Conservation (phyloP, 2,888 invertebrate genomes). For the Agrypnus murinus region DNA sequence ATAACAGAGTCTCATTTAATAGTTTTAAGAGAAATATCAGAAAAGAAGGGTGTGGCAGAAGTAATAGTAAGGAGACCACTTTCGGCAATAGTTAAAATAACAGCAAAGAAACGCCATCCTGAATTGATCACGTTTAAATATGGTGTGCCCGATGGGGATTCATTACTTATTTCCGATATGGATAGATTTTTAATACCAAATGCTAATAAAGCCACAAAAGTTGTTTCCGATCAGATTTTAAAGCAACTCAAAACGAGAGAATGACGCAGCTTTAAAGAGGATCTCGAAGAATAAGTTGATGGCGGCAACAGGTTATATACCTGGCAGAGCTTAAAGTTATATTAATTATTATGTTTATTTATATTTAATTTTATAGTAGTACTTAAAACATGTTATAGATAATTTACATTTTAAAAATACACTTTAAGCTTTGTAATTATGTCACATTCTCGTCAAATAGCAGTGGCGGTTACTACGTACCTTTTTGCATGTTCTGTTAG, state of each 20-base stretch:
- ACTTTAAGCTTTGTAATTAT: slow-evolving; percentile 20
- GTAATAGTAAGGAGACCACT: slow-evolving; percentile 91
- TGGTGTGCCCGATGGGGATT: slow-evolving; percentile 88
- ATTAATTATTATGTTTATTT: not conserved
- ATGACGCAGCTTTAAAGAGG: slow-evolving; percentile 13
- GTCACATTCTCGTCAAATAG: slow-evolving; percentile 10
- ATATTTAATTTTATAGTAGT: not conserved
- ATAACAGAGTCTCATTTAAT: slow-evolving; percentile 91
- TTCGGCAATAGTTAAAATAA: slow-evolving; percentile 96
- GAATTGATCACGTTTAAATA: slow-evolving; percentile 98
- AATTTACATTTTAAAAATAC: not conserved
- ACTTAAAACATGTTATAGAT: not conserved
- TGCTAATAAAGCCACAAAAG: slow-evolving; percentile 90
- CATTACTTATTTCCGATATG: slow-evolving; percentile 89
- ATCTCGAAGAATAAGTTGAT: slow-evolving; percentile 7
- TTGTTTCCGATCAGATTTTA: slow-evolving; percentile 92
- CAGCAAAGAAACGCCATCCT: slow-evolving; percentile 95
- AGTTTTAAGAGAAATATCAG: slow-evolving; percentile 86
- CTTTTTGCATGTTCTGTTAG: too few species aligned
- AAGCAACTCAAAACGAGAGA: slow-evolving; percentile 73
- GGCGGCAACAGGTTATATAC: not conserved
- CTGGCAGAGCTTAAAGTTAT: slow-evolving; percentile 16
- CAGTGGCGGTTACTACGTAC: too few species aligned
- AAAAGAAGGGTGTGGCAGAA: slow-evolving; percentile 86
- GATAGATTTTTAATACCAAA: slow-evolving; percentile 94